These are phyloP conservation scores for Botia almorhae DNA, from an alignment of 2,797 vertebrate species.

Conservation along the genomic window DNA sequence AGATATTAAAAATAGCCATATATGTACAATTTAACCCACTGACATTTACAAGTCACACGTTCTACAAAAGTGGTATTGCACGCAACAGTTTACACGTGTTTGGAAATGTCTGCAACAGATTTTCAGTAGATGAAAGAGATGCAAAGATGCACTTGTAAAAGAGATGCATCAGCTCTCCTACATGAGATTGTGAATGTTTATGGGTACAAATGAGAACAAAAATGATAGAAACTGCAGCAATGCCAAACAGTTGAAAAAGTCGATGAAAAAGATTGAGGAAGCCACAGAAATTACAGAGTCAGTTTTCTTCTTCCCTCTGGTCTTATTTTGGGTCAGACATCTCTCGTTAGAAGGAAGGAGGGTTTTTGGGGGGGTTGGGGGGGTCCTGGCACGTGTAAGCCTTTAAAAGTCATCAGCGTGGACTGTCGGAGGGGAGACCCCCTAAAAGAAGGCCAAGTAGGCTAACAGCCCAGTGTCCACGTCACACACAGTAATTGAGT, in stretches of 20 bases:
- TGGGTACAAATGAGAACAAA: not conserved
- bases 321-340: constrained; percentile 40
- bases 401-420: constrained; percentile 54
- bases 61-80: too few species aligned
- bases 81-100: too few species aligned
- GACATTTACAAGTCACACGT: too few species aligned
- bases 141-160: not conserved
- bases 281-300: constrained; percentile 32
- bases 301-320: constrained; percentile 14
- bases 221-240: not conserved
- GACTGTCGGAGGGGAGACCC: constrained; percentile 40
- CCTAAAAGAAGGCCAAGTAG: constrained; percentile 66
- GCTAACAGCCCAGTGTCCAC: constrained; percentile 64
- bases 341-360: not conserved
- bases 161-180: not conserved
- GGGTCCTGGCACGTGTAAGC: constrained; percentile 57
- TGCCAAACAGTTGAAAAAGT: constrained; percentile 25
- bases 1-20: too few species aligned
- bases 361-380: constrained; percentile 31
- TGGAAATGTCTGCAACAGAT: not conserved
- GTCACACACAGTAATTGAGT: constrained; percentile 64
- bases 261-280: constrained; percentile 22
- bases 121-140: too few species aligned
- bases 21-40: too few species aligned
- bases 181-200: constrained; percentile 14